These are phyloP conservation scores for Ricordea florida DNA, from an alignment of 92 coral and sea anemone species.

Conservation along the genomic window DNA sequence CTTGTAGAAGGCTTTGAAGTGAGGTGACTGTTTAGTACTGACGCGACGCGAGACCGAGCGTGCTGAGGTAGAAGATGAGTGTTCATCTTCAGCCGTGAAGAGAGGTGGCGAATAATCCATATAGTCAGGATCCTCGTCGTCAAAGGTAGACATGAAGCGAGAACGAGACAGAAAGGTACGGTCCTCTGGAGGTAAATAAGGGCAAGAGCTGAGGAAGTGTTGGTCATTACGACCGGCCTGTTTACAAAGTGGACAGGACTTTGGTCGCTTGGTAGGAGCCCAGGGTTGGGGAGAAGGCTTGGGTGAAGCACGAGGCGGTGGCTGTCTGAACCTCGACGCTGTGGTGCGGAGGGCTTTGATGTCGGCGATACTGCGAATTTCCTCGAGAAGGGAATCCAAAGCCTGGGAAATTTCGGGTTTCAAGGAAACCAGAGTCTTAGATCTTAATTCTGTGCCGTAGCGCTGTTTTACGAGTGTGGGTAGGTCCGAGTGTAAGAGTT, in stretches of 20 bases:
- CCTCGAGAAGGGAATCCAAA: no score
- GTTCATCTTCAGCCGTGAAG: not conserved
- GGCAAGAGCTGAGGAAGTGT: slow-evolving; percentile 47
- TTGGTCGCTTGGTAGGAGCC: slow-evolving; percentile 16
- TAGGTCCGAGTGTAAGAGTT: not conserved
- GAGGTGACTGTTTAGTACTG: no score
- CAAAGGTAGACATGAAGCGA: slow-evolving; percentile 16
- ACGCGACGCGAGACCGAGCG: no score
- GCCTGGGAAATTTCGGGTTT: no score
- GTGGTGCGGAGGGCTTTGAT: slow-evolving; percentile 15
- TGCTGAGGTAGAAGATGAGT: not conserved
- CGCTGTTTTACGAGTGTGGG: slow-evolving; percentile 13
- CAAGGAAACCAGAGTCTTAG: slow-evolving; percentile 30
- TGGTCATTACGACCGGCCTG: slow-evolving; percentile 38
- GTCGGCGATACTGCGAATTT: slow-evolving; percentile 23
- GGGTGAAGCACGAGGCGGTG: not conserved
- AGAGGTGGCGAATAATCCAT: not conserved
- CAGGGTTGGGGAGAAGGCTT: not conserved
- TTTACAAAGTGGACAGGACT: slow-evolving; percentile 37
- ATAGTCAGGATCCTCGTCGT: not conserved
- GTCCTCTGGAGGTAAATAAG: no score
- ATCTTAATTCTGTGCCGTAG: slow-evolving; percentile 15
- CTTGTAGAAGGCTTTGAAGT: no score
- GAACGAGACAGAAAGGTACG: slow-evolving; percentile 9
- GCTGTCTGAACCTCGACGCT: not conserved